Evolutionary conservation across 2,797 vertebrate genomes (phyloP), one percentile per base, ranked within the genome.

Genomic region (Dicrostonyx torquatus): DNA sequence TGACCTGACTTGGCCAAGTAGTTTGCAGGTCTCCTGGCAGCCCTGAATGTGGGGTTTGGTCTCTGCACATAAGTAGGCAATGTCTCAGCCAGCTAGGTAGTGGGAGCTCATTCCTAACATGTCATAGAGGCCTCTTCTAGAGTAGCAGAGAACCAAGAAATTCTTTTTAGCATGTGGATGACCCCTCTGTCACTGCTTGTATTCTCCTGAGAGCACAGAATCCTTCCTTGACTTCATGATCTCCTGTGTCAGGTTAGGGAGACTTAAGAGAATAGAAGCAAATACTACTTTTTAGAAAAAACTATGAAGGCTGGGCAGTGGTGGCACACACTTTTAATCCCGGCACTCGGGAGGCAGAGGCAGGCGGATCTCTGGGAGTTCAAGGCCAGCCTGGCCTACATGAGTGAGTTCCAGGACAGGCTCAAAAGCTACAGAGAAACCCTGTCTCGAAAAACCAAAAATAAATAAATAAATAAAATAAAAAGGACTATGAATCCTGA

Each of bases 91-190:
- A 79, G 43, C 43, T 53, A 53, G 77, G 90, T 50, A 26, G 66
- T 60, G 14, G 50, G 34, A 11, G 34, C 37, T 87, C 31, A 0
- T 58, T 85, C 53, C 43, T 78, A n/a, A 43, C 79, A 18, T 55
- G n/a, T 70, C 29, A 79, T 2, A 9, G 2, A 76, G n/a, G 43
- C 40, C 62, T 94, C 70, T 94, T 94, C 50, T 75, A 29, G 0
- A 18, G 26, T 86, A 14, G 84, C 18, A 70, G 77, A 82, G 93
- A 72, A 90, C 26, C 85, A 77, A 84, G 37, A 85, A 79, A 82
- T 10, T 14, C 43, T 10, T 10, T 85, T 72, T 48, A 4, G 6
- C 60, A 31, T n/a, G 62, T 10, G 34, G 15, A 9, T 31, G 17
- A 18, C 45, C 26, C 18, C 70, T 84, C 9, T 1, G 0, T 92